A percentile compares a stretch with the other conserved stretches of the same genome.
Evolutionary conservation across 2,113 vertebrate genomes (phyloP).

Genomic region (Redunca redunca): DNA sequence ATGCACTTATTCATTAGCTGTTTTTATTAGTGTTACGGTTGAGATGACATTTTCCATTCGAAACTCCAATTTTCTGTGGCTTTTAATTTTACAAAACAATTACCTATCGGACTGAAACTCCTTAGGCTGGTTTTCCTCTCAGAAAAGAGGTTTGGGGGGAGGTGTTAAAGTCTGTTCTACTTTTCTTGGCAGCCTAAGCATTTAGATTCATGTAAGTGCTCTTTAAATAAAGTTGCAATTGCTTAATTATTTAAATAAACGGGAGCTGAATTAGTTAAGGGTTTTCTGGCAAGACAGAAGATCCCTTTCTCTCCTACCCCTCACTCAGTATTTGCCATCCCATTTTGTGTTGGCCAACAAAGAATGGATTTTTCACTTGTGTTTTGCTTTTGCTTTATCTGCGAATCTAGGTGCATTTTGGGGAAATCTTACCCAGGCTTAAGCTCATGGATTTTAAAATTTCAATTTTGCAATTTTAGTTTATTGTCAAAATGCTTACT

Average conservation of each 20-base stretch:
- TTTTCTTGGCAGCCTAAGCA: conserved; percentile 57
- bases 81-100: conserved; percentile 74
- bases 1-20: conserved; percentile 74
- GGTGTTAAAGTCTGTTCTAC: conserved; percentile 51
- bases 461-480: conserved; percentile 35
- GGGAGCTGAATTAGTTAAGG: conserved; percentile 59
- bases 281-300: conserved; percentile 50
- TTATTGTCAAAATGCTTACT: not conserved
- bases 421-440: not conserved
- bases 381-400: conserved; percentile 39
- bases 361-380: conserved; percentile 25
- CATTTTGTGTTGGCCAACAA: not conserved
- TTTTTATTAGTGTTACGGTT: conserved; percentile 75
- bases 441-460: conserved; percentile 16
- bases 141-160: conserved; percentile 40
- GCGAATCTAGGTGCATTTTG: not conserved
- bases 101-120: conserved; percentile 53
- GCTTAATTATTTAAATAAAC: conserved; percentile 69
- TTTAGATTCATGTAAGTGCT: conserved; percentile 64
- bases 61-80: conserved; percentile 70
- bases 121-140: conserved; percentile 44
- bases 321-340: conserved; percentile 23
- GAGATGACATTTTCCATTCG: conserved; percentile 72
- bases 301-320: conserved; percentile 15
- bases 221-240: conserved; percentile 74